phyloP scores from a whole-genome alignment of 2,113 vertebrate species.

The Falco punctatus region DNA sequence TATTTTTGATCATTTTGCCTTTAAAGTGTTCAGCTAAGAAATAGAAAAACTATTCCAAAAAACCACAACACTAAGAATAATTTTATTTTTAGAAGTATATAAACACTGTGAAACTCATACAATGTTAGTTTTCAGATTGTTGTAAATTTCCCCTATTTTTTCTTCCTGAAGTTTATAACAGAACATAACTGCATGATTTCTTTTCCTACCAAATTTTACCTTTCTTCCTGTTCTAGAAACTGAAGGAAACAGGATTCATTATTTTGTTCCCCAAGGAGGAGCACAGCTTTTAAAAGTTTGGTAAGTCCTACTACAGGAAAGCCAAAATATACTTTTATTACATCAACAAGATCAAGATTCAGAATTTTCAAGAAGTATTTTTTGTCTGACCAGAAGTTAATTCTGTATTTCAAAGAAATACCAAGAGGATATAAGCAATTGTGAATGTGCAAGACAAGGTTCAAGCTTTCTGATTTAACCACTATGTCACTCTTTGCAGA shows the following conservation, averaged over 20 bases:
- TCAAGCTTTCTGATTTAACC: background rate
- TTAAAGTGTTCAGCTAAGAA: background rate
- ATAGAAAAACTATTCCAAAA: background rate
- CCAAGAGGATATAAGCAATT: background rate
- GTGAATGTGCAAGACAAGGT: background rate
- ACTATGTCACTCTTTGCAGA: background rate
- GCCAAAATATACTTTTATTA: background rate
- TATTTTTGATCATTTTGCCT: background rate
- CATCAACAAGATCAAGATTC: background rate
- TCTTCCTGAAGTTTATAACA: background rate
- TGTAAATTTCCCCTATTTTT: background rate
- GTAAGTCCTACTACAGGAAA: background rate
- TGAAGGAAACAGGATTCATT: background rate
- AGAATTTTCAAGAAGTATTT: background rate
- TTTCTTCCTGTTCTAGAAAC: background rate
- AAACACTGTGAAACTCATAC: background rate
- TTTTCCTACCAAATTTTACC: background rate
- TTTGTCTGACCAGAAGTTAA: background rate
- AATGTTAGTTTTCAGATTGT: background rate
- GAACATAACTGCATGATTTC: background rate
- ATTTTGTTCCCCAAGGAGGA: background rate
- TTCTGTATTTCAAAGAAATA: background rate
- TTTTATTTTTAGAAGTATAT: background rate
- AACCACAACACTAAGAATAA: rapidly evolving
- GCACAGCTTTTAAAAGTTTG: background rate